Base-by-base conservation (phyloP, 2,888 invertebrate species). In the Ormia ochracea region DNA sequence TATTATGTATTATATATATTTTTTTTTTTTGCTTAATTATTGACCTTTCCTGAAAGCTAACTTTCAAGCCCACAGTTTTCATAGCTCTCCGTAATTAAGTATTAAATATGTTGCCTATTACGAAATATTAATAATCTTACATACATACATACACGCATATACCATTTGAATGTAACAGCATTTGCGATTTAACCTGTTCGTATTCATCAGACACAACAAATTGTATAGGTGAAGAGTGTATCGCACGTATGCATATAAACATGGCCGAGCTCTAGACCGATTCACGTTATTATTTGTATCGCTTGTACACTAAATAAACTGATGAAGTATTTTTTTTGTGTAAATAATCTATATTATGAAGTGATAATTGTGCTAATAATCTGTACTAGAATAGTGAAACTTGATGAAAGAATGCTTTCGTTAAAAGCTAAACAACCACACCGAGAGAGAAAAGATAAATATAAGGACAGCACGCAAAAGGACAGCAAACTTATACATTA, bases 291-390 rank as follows among this genome's bases (percentile, higher is more conserved):
- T 54, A 10, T 38, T 36, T 21, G 31, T 56, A 17, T 74, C 10
- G 17, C 56, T 56, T 73, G 33, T 73, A 19, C 33, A 31, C 63
- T 73, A 63, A 73, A 56, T 73, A 73, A 63, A 65, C 45, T 65
- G 48, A 48, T 17, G 38, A 28, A 54, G 9, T n/a, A n/a, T n/a
- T n/a, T n/a, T n/a, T 63, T 63, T 43, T 56, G 63, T 73, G 63
- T 56, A 65, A 65, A 73, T 56, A 65, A 63, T 73, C 63, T 45
- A 36, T 36, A 45, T 56, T 65, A 63, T 56, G 52, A 56, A 74
- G 74, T 74, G 65, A 31, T 48, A 65, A 66, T 65, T 66, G 65
- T 65, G 38, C 48, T 74, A 56, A 74, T 58, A 58, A 65, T 56
- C 56, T 38, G 21, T 58, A 31, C 36, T 66, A 58, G 36, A 28